A percentile compares a stretch with the other conserved stretches of the same genome.
phyloP scores from a whole-genome alignment of 2,888 invertebrate species.

The Ptilodon capucinus region DNA sequence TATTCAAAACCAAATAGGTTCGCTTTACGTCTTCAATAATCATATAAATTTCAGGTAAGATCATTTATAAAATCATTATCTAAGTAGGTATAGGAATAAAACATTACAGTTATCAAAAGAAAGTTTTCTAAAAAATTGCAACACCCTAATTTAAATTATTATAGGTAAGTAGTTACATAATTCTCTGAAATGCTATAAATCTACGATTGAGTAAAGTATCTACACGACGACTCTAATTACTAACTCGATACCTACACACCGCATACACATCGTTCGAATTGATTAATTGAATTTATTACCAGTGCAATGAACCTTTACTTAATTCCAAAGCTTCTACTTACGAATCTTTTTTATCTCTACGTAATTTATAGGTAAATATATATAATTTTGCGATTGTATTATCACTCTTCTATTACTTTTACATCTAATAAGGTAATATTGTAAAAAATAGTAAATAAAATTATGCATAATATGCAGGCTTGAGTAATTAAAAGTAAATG shows the following conservation, averaged over 20 bases:
- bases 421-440: too few species aligned
- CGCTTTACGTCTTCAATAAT: slow-evolving; percentile 38
- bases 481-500: too few species aligned
- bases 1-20: slow-evolving; percentile 46
- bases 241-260: slow-evolving; percentile 45
- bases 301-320: slow-evolving; percentile 34
- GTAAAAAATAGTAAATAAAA: too few species aligned
- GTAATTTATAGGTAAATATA: slow-evolving; percentile 8
- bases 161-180: slow-evolving; percentile 4
- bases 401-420: background rate
- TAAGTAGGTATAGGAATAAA: slow-evolving; percentile 49
- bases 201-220: slow-evolving; percentile 65
- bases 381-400: slow-evolving; percentile 15
- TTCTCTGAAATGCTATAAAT: slow-evolving; percentile 48
- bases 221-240: slow-evolving; percentile 68
- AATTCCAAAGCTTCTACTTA: slow-evolving; percentile 36
- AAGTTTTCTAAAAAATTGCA: slow-evolving; percentile 67
- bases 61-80: slow-evolving; percentile 47
- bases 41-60: slow-evolving; percentile 45
- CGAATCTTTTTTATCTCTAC: slow-evolving; percentile 22
- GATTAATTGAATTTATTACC: slow-evolving; percentile 41
- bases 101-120: slow-evolving; percentile 72
- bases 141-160: slow-evolving; percentile 42
- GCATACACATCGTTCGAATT: slow-evolving; percentile 29
- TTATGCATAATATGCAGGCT: too few species aligned